Conservation (phyloP, 2,888 invertebrate species). For the Herminia tarsipennalis region DNA sequence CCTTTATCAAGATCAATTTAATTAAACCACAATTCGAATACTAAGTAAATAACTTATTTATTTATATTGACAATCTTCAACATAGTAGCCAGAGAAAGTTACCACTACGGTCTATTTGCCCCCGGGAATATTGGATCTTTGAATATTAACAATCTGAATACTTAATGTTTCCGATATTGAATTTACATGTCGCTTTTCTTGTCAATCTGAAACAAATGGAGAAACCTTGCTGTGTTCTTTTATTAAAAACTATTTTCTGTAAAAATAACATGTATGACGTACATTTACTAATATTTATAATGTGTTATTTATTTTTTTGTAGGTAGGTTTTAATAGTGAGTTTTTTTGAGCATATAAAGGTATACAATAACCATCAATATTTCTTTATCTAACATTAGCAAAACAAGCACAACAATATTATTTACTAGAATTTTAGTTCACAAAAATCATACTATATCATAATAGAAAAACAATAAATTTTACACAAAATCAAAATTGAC, state of each 20-base stretch:
- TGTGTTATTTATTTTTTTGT: too few species aligned
- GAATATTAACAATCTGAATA: conserved; percentile 2
- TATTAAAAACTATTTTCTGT: neutral
- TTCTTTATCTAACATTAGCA: too few species aligned
- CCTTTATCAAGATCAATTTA: conserved; percentile 42
- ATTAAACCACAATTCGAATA: conserved; percentile 40
- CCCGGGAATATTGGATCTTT: neutral
- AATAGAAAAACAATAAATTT: too few species aligned
- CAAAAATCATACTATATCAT: too few species aligned
- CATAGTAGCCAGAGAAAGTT: neutral
- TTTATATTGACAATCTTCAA: conserved; percentile 16
- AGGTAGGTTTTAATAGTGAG: too few species aligned
- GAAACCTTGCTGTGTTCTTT: neutral
- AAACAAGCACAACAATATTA: too few species aligned
- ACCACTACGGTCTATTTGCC: neutral
- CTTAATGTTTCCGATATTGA: conserved; percentile 2
- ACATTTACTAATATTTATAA: too few species aligned
- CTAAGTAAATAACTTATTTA: conserved; percentile 34
- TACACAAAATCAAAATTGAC: neutral
- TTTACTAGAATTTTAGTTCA: too few species aligned
- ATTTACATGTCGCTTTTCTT: neutral
- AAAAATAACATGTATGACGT: too few species aligned
- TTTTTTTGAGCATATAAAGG: too few species aligned
- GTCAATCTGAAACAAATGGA: neutral
- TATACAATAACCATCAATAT: too few species aligned